phyloP scores from a whole-genome alignment of 2,797 vertebrate species.

The Macroramphosus scolopax region DNA sequence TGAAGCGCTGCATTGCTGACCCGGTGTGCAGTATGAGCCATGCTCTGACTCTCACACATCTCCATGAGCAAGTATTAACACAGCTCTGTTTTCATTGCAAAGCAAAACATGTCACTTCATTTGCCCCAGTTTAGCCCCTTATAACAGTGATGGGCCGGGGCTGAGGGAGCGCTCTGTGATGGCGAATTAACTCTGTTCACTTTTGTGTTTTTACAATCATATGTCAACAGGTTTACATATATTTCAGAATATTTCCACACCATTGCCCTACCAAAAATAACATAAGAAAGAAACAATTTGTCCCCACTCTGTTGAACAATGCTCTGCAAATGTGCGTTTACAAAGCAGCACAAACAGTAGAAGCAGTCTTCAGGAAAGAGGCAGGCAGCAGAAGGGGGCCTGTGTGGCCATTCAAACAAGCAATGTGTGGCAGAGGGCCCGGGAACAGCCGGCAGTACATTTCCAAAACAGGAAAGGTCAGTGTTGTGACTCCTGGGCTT shows the following conservation, averaged over 20 bases:
- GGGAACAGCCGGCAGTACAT: conserved; percentile 59
- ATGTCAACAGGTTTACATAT: conserved; percentile 31
- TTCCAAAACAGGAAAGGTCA: conserved; percentile 78
- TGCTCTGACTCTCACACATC: conserved; percentile 11
- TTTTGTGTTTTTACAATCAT: no score
- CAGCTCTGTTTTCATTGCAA: conserved; percentile 71
- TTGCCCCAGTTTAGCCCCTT: conserved; percentile 51
- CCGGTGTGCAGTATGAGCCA: conserved; percentile 16
- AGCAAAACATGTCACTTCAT: conserved; percentile 74
- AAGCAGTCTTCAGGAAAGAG: conserved; percentile 62
- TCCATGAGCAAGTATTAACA: conserved; percentile 46
- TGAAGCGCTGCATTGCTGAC: conserved; percentile 29
- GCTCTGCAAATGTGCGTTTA: conserved; percentile 31
- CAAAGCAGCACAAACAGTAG: conserved; percentile 38
- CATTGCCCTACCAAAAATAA: conserved; percentile 20
- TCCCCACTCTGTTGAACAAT: conserved; percentile 62
- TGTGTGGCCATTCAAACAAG: conserved; percentile 53
- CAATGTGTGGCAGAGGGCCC: conserved; percentile 54
- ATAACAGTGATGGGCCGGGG: conserved; percentile 47
- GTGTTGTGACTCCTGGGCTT: conserved; percentile 54
- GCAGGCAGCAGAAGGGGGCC: conserved; percentile 46
- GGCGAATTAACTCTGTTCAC: no score
- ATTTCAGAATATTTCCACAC: conserved; percentile 29
- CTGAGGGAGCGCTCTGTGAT: no score
- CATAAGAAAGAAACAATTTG: conserved; percentile 44